Conservation (phyloP, 1,140 invertebrate genomes). For the Drosophila simulans region DNA sequence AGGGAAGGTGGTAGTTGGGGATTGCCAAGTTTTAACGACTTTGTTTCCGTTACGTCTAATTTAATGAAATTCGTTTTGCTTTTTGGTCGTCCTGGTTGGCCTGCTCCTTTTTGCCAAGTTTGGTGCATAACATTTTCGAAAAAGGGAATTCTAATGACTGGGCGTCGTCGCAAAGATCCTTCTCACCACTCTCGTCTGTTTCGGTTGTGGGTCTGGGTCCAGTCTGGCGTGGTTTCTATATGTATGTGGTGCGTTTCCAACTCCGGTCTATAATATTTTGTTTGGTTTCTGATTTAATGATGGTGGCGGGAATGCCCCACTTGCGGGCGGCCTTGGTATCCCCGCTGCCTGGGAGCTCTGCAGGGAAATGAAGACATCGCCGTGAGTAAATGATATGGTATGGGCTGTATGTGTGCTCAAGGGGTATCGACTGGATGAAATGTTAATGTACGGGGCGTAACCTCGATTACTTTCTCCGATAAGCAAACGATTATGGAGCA, state of each 20-base stretch:
- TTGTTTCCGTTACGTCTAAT: slow-evolving; percentile 83
- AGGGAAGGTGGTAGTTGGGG: slow-evolving; percentile 21
- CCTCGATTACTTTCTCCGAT: slow-evolving; percentile 28
- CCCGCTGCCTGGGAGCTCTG: slow-evolving; percentile 8
- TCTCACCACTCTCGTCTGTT: background rate
- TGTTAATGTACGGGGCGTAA: slow-evolving; percentile 39
- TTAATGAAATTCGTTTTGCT: slow-evolving; percentile 81
- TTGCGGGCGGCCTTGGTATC: slow-evolving; percentile 13
- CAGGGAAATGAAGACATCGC: slow-evolving; percentile 58
- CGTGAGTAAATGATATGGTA: slow-evolving; percentile 43
- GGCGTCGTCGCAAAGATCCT: slow-evolving; percentile 56
- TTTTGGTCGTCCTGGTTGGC: slow-evolving; percentile 53
- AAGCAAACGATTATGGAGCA: slow-evolving; percentile 39
- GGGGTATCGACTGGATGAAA: slow-evolving; percentile 27
- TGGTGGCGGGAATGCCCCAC: slow-evolving; percentile 43
- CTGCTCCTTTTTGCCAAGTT: slow-evolving; percentile 55
- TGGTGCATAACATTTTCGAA: slow-evolving; percentile 72
- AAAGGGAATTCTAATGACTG: slow-evolving; percentile 80
- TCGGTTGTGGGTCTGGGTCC: slow-evolving; percentile 27
- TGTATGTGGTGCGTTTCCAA: slow-evolving; percentile 27
- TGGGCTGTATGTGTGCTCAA: slow-evolving; percentile 1
- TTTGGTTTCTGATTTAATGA: slow-evolving; percentile 76
- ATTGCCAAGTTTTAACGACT: slow-evolving; percentile 80
- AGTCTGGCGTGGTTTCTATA: slow-evolving; percentile 23
- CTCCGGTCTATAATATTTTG: slow-evolving; percentile 63